Base-by-base conservation (phyloP, 2,888 invertebrate genomes). In the Malthinus seriepunctatus region DNA sequence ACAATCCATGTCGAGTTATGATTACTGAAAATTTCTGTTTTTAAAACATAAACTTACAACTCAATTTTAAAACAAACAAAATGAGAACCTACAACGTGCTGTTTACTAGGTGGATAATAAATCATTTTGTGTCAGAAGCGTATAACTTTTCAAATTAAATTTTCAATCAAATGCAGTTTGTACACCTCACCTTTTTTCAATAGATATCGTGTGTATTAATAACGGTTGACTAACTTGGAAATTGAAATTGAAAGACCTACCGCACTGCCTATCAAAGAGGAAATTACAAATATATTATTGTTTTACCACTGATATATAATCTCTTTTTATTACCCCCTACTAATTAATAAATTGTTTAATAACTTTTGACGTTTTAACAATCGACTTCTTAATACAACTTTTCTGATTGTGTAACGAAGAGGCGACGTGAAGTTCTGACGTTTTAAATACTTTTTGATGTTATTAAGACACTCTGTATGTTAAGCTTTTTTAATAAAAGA, bases 111-210 rank as follows among this genome's bases (percentile, higher is more conserved):
- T 9, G 39, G 12, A 14, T 39, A 39, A 52, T 52, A 52, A 45
- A 52, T 52, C 52, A 52, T 45, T 37, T 32, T 35, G 14, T 45
- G 52, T 35, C 52, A 52, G 11, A 52, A 44, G 33, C 35, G 46
- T 38, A 52, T 52, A 52, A 15, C 34, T 35, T 52, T 52, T 31
- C 34, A 52, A 52, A 52, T 52, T 52, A 52, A 52, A 52, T 45
- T 35, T 52, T 42, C 39, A 39, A 42, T 14, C 51, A 44, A 51
- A 15, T 15, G n/a, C 15, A 14, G n/a, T 7, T 51, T 38, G 10
- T 15, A 5, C 39, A 23, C 23, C 49, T 51, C 39, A n/a, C 50
- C 50, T 39, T 32, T 15, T 11, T 23, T 23, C 23, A 5, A 23
- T 23, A 23, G 23, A 23, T 23, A 23, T 23, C 23, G 23, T 23